Percentiles rank a stretch among this genome's conserved stretches.
phyloP scores from a whole-genome alignment of 1,140 invertebrate genomes.

The Pectinophora gossypiella region DNA sequence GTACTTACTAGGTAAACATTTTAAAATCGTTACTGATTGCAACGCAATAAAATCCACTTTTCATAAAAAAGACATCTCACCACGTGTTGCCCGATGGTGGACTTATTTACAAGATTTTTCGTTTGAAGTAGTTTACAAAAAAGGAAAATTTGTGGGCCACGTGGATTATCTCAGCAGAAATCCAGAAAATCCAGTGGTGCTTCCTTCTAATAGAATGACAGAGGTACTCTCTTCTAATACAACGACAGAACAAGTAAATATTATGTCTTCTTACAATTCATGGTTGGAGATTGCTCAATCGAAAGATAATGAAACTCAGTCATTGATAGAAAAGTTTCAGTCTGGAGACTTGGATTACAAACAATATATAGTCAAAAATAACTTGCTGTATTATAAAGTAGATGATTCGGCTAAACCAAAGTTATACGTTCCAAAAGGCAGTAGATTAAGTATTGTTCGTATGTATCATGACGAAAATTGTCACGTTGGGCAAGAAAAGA shows the following conservation, averaged over 20 bases:
- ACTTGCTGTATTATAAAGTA: no score
- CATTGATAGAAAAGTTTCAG: neutral
- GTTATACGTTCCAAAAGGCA: neutral
- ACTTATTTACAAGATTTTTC: constrained; percentile 34
- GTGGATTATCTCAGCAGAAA: constrained; percentile 41
- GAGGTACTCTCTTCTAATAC: neutral
- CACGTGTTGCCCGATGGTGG: constrained; percentile 32
- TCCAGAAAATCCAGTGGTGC: no score
- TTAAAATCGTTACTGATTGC: constrained; percentile 8
- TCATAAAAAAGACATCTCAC: constrained; percentile 31
- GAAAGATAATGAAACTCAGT: constrained; percentile 7
- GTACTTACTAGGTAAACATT: constrained; percentile 3
- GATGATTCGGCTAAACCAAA: no score
- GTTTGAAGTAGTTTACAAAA: constrained; percentile 45
- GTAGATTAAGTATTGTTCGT: no score
- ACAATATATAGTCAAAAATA: no score
- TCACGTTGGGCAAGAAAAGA: constrained; percentile 21
- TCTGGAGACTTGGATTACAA: constrained; percentile 1
- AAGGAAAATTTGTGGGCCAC: constrained; percentile 23
- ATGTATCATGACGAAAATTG: no score
- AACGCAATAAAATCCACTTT: constrained; percentile 15
- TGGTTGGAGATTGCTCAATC: neutral
- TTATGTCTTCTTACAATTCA: neutral
- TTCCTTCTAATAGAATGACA: constrained; percentile 10
- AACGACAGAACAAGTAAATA: no score